A percentile compares a stretch with the other conserved stretches of the same genome.
These are phyloP conservation scores for Myotis brandtii DNA, from an alignment of 2,113 vertebrate genomes.

Conservation along the genomic window DNA sequence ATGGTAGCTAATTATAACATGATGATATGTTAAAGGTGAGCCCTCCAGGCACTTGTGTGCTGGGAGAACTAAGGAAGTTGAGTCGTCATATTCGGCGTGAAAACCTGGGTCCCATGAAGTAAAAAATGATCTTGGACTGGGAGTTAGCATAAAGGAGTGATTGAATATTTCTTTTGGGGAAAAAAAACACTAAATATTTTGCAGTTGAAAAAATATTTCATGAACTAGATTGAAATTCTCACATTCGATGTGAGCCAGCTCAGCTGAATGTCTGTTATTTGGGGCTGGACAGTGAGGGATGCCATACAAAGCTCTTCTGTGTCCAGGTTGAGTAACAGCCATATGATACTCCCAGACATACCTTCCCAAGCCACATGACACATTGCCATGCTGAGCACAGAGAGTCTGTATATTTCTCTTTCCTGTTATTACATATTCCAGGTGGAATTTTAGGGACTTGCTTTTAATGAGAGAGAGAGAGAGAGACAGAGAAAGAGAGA, in stretches of 20 bases:
- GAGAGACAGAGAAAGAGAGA: background rate
- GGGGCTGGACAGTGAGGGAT: constrained; percentile 79
- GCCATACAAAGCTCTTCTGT: constrained; percentile 88
- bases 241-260: constrained; percentile 69
- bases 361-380: constrained; percentile 86
- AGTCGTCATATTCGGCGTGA: background rate
- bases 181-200: constrained; percentile 65
- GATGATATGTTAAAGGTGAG: background rate
- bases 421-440: constrained; percentile 89
- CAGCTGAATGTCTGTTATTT: constrained; percentile 75
- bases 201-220: constrained; percentile 79
- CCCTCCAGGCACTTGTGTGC: background rate
- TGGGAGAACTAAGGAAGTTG: background rate
- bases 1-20: background rate
- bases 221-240: constrained; percentile 80
- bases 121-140: constrained; percentile 39
- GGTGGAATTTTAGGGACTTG: constrained; percentile 75
- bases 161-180: constrained; percentile 65
- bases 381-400: constrained; percentile 85
- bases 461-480: constrained; percentile 39
- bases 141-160: constrained; percentile 35
- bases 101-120: constrained; percentile 21
- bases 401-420: constrained; percentile 89
- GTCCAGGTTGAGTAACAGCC: constrained; percentile 83
- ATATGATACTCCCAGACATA: constrained; percentile 89